Conservation (phyloP, 1,140 invertebrate genomes). For the Metaphire vulgaris region DNA sequence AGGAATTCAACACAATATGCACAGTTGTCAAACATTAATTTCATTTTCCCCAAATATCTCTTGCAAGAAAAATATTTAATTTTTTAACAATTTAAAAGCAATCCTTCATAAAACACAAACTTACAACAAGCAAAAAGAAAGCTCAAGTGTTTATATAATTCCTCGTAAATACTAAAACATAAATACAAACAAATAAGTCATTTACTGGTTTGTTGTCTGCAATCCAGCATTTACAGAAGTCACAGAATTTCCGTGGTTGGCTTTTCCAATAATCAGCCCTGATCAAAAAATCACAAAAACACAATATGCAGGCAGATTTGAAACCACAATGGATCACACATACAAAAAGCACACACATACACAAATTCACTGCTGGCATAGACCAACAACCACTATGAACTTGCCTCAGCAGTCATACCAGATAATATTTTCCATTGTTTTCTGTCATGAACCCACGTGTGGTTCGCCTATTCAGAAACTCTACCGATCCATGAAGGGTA, state of each 20-base stretch:
- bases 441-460: too few relatives aligned
- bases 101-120: background rate
- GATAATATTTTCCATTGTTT: too few relatives aligned
- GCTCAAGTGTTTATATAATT: too few relatives aligned
- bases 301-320: too few relatives aligned
- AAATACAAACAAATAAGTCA: conserved; percentile 31
- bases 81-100: background rate
- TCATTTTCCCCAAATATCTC: background rate
- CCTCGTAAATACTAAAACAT: conserved; percentile 14
- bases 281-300: background rate
- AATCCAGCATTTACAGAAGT: conserved; percentile 97
- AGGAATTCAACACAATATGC: background rate
- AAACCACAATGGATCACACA: too few relatives aligned
- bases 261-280: conserved; percentile 96
- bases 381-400: too few relatives aligned
- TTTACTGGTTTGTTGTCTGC: conserved; percentile 90
- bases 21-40: background rate
- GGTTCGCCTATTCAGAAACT: too few relatives aligned
- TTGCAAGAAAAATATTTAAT: too few relatives aligned
- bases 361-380: too few relatives aligned
- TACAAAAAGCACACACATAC: too few relatives aligned
- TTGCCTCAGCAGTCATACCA: too few relatives aligned
- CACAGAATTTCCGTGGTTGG: conserved; percentile 86
- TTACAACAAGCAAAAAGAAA: conserved; percentile 5
- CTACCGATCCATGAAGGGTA: too few relatives aligned